These are phyloP conservation scores for Paramormyrops hopkinsi DNA, from an alignment of 2,797 vertebrate genomes.

Conservation along the genomic window DNA sequence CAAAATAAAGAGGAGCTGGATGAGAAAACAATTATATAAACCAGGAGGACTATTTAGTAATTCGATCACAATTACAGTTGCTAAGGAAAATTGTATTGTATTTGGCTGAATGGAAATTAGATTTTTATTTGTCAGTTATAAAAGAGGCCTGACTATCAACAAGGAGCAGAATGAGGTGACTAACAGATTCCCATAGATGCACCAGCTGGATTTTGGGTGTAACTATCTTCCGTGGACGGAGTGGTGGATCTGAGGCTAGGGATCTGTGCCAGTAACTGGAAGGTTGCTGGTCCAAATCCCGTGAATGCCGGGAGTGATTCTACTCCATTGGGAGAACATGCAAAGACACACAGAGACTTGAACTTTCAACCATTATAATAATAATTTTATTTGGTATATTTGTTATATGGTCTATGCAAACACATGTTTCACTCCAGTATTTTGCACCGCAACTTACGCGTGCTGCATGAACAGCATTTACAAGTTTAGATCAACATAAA, in stretches of 20 bases:
- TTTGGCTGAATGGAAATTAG: not conserved
- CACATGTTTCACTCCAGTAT: not conserved
- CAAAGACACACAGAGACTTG: not conserved
- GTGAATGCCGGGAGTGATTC: not conserved
- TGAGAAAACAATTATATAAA: not conserved
- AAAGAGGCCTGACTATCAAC: not conserved
- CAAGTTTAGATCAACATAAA: not conserved
- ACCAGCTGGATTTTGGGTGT: not conserved
- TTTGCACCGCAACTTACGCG: not conserved
- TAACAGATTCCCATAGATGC: not conserved
- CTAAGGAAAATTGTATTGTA: not conserved
- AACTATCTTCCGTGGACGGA: not conserved
- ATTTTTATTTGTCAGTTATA: not conserved
- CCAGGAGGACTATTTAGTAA: not conserved
- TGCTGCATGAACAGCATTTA: not conserved
- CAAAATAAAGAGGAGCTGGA: not conserved
- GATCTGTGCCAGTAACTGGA: not conserved
- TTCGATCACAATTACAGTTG: not conserved
- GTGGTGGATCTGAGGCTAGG: not conserved
- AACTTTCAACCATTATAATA: not conserved
- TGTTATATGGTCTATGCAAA: not conserved
- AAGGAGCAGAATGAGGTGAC: not conserved
- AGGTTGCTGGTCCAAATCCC: not conserved
- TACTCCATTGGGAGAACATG: not conserved
- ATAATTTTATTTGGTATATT: not conserved